Conservation (phyloP, 2,113 vertebrate genomes). For the Catharus minimus region DNA sequence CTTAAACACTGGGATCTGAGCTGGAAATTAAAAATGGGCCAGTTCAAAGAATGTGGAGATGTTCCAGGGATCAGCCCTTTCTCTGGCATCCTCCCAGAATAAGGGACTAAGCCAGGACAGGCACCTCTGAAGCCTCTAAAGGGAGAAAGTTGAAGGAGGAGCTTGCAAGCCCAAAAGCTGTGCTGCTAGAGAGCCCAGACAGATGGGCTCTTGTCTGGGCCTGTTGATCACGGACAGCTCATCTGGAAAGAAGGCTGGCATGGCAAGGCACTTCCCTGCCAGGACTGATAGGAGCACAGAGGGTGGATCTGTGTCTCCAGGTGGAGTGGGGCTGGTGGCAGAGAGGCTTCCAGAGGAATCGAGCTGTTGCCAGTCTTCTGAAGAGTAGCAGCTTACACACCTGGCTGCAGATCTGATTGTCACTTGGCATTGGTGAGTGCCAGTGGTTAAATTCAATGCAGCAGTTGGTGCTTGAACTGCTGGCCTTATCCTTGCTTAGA, state of each 20-base stretch:
- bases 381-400: not conserved
- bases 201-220: not conserved
- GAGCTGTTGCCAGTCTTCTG: not conserved
- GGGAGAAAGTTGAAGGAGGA: not conserved
- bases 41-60: not conserved
- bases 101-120: not conserved
- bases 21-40: not conserved
- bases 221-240: not conserved
- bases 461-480: not conserved
- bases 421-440: not conserved
- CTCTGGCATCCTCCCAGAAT: not conserved
- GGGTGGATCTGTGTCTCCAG: slow-evolving; percentile 5
- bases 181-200: not conserved
- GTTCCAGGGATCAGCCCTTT: not conserved
- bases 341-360: not conserved
- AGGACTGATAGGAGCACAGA: not conserved
- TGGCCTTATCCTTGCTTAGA: not conserved
- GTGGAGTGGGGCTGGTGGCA: not conserved
- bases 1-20: not conserved
- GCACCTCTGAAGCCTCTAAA: not conserved
- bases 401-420: not conserved
- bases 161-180: not conserved
- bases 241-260: slow-evolving; percentile 38
- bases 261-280: not conserved
- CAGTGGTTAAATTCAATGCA: not conserved